A percentile compares a stretch with the other conserved stretches of the same genome.
phyloP scores from a whole-genome alignment of 2,113 vertebrate genomes.

The Psilopogon haemacephalus region DNA sequence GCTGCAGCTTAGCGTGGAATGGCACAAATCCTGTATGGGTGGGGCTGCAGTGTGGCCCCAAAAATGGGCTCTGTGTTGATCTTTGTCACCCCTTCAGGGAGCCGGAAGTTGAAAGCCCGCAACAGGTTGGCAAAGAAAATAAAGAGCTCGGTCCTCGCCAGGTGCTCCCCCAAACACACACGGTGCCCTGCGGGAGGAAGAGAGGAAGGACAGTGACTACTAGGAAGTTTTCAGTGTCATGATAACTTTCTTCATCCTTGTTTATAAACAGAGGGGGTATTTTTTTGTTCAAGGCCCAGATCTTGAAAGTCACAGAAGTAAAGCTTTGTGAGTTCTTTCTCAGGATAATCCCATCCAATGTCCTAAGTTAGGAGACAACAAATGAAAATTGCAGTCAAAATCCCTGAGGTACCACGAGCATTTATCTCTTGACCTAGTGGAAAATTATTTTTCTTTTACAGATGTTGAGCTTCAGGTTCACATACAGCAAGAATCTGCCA shows the following conservation, averaged over 20 bases:
- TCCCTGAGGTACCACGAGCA: not conserved
- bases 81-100: not conserved
- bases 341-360: not conserved
- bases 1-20: not conserved
- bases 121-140: slow-evolving; percentile 59
- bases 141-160: slow-evolving; percentile 49
- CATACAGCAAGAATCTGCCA: not conserved
- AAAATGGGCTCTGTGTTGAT: not conserved
- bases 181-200: slow-evolving; percentile 33
- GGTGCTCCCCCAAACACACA: slow-evolving; percentile 52
- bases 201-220: not conserved
- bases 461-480: not conserved
- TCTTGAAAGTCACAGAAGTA: not conserved
- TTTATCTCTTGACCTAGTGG: not conserved
- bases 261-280: not conserved
- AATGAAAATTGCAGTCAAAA: not conserved
- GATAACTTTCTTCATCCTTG: not conserved
- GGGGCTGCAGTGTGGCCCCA: slow-evolving; percentile 9
- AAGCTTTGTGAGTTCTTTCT: not conserved
- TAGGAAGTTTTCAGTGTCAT: not conserved
- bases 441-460: not conserved
- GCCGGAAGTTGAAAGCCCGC: not conserved
- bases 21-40: slow-evolving; percentile 31
- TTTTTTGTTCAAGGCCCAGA: not conserved
- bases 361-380: not conserved